Conservation (phyloP, 2,113 vertebrate species). For the Cinclus mexicanus region DNA sequence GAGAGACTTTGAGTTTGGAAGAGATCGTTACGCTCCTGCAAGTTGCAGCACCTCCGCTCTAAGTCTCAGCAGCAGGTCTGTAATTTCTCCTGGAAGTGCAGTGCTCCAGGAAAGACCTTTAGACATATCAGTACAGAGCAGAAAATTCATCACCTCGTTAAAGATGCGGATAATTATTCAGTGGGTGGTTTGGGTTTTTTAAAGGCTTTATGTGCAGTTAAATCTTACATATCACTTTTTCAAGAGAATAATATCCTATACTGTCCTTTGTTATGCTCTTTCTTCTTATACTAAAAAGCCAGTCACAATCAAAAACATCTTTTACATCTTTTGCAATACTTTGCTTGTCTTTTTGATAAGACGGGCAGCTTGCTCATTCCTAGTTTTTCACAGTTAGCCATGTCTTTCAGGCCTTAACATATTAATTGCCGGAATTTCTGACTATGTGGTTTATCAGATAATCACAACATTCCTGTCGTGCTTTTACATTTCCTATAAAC, state of each 20-base stretch:
- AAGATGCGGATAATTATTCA: background rate
- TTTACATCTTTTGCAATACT: background rate
- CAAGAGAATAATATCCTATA: background rate
- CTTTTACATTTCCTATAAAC: background rate
- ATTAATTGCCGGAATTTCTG: background rate
- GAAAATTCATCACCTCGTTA: background rate
- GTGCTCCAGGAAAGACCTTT: background rate
- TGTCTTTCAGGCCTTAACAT: background rate
- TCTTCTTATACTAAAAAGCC: background rate
- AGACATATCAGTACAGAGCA: background rate
- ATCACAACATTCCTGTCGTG: background rate
- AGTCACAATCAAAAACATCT: background rate
- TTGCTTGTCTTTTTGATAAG: background rate
- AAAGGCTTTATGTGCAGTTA: background rate
- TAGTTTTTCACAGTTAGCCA: background rate
- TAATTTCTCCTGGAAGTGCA: background rate
- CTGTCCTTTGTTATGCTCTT: background rate
- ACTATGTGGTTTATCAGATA: background rate
- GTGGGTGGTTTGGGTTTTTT: background rate
- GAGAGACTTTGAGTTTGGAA: background rate
- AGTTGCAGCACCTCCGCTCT: background rate
- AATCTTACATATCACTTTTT: background rate
- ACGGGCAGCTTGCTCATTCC: background rate
- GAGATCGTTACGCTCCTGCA: background rate
- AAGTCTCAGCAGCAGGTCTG: background rate